Evolutionary conservation across 1,140 invertebrate genomes (phyloP).

Genomic region (Pogonus chalceus): DNA sequence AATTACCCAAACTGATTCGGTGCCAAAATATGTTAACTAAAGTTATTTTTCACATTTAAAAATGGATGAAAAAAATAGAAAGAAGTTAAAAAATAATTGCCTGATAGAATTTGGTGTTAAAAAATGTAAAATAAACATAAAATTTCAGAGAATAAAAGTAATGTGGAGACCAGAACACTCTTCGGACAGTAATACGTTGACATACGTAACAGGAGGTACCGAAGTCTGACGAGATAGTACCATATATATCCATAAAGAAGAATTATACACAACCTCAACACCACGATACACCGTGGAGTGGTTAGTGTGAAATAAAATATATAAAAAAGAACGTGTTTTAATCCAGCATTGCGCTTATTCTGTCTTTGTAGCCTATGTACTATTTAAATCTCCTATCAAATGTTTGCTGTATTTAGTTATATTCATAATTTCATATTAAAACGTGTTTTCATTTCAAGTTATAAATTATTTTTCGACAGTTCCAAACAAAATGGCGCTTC

Average conservation of each 20-base stretch:
- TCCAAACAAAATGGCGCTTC: too few relatives aligned
- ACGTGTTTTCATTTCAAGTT: too few relatives aligned
- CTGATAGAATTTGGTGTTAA: conserved; percentile 11
- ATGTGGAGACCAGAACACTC: conserved; percentile 33
- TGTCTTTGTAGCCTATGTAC: too few relatives aligned
- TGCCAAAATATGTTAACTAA: conserved; percentile 6
- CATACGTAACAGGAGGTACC: conserved; percentile 30
- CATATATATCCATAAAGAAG: not conserved
- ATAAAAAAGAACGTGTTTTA: too few relatives aligned
- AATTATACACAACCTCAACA: not conserved
- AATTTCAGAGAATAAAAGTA: conserved; percentile 33
- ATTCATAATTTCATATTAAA: too few relatives aligned
- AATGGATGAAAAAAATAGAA: conserved; percentile 8
- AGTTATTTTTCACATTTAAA: conserved; percentile 12
- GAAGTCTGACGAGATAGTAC: conserved; percentile 36
- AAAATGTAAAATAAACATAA: too few relatives aligned
- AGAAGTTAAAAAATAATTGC: conserved; percentile 10
- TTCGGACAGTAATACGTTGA: conserved; percentile 29
- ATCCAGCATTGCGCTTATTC: too few relatives aligned
- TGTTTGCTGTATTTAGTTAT: too few relatives aligned
- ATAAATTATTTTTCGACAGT: too few relatives aligned
- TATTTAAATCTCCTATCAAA: too few relatives aligned
- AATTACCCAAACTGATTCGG: not conserved
- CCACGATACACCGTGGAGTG: conserved; percentile 32
- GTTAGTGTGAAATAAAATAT: conserved; percentile 36